phyloP scores from a whole-genome alignment of 2,113 vertebrate genomes.

The Excalfactoria chinensis region DNA sequence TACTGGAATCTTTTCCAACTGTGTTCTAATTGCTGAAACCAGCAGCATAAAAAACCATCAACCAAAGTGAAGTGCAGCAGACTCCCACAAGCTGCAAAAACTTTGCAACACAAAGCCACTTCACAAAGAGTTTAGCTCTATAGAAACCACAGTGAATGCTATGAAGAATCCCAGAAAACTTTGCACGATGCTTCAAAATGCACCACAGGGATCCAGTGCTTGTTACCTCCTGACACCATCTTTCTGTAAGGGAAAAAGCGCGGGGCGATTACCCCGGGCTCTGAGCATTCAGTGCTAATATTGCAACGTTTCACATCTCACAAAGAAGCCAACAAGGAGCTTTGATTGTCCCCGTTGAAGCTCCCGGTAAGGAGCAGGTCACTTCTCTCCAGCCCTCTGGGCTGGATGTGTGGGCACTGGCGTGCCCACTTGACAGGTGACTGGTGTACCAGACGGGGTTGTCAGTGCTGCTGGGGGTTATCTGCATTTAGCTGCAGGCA shows the following conservation, averaged over 20 bases:
- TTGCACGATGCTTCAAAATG: conserved; percentile 25
- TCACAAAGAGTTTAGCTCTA: conserved; percentile 35
- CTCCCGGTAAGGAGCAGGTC: neutral
- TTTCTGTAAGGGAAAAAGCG: neutral
- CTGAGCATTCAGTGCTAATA: neutral
- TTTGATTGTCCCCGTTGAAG: neutral
- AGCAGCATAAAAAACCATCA: conserved; percentile 1
- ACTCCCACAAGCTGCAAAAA: neutral
- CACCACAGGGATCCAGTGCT: conserved; percentile 7
- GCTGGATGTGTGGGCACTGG: neutral
- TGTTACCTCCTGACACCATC: conserved; percentile 4
- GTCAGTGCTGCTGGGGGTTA: neutral
- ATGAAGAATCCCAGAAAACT: conserved; percentile 45
- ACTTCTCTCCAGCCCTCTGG: neutral
- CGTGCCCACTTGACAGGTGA: neutral
- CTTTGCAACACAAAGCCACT: conserved; percentile 52
- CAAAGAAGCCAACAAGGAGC: neutral
- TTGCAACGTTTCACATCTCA: neutral
- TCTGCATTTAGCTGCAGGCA: conserved; percentile 18
- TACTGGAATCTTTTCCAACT: neutral
- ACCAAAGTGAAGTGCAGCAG: neutral
- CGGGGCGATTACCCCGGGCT: neutral
- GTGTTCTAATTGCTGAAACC: conserved; percentile 48
- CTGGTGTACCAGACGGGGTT: neutral
- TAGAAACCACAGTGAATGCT: conserved; percentile 18